Evolutionary conservation across 2,113 vertebrate species (phyloP), one percentile per base, ranked within the genome.

Genomic region (Ammodytes marinus): DNA sequence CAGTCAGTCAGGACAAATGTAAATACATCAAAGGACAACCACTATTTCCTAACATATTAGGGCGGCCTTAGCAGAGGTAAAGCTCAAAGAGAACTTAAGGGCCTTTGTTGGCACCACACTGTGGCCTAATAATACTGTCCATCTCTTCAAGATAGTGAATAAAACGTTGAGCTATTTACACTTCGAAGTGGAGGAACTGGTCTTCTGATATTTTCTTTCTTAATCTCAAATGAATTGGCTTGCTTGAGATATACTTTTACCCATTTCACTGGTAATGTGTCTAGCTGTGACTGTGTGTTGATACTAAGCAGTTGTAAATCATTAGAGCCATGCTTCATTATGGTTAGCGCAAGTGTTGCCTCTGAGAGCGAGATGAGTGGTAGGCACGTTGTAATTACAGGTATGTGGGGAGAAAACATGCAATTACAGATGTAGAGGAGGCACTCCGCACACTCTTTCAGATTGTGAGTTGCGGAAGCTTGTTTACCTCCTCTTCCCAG

Each of bases 371-470:
- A 88, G 83, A 89, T 86, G 91, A 86, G 86, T 76, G 87, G 84
- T 87, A 88, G 86, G 83, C 84, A 82, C 67, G 76, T 85, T 73
- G 83, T 94, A 94, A 95, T 94, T 91, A 92, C 92, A 93, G 86
- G 87, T 93, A 71, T 91, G 86, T 82, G 89, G 89, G 75, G 83
- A 88, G 85, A 92, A 94, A 93, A 91, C 93, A 94, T 91, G 90
- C 86, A 93, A 94, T 94, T 95, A 93, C 83, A 83, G 84, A 88
- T 93, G 93, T 91, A 88, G 85, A 89, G 85, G 83, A 88, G 89
- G 84, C 86, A 76, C 77, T 92, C 89, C 85, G 87, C 75, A 83
- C 86, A 89, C 74, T 91, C 90, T 78, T 86, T 40, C 74, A 78
- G 76, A 69, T 66, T 13, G 42, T 35, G 19, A 83, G 79, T 75